These are phyloP conservation scores for Rhodeus uyekii DNA, from an alignment of 2,797 vertebrate genomes.

Conservation along the genomic window DNA sequence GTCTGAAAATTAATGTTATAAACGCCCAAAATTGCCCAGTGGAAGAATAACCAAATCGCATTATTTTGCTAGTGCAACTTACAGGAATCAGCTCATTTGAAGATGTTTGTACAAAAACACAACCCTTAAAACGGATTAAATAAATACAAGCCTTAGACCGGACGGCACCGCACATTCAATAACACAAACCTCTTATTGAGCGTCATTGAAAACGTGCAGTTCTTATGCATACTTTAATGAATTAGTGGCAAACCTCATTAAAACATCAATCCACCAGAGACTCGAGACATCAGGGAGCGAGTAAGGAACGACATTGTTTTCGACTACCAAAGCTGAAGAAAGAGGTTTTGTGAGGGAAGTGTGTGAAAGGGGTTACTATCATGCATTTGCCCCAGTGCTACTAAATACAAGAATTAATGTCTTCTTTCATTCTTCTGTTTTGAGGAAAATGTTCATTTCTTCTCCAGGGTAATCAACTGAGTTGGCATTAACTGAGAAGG, in stretches of 20 bases:
- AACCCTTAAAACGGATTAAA: neutral
- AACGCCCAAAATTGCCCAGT: neutral
- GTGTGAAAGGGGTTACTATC: neutral
- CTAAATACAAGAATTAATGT: neutral
- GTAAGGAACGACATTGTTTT: neutral
- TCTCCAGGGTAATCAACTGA: constrained; percentile 14
- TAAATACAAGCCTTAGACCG: too few species aligned
- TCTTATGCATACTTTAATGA: neutral
- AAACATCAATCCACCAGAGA: constrained; percentile 7
- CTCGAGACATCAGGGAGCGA: neutral
- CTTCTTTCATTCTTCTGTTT: constrained; percentile 3
- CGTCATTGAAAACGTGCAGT: neutral
- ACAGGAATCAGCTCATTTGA: neutral
- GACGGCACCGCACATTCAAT: neutral
- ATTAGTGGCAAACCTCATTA: constrained; percentile 4
- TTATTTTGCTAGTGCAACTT: neutral
- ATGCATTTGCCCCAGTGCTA: neutral
- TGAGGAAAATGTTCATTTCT: neutral
- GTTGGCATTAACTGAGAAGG: neutral
- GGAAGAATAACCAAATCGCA: neutral
- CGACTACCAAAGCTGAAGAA: neutral
- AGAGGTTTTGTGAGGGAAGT: neutral
- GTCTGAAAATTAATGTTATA: neutral
- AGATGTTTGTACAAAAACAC: neutral
- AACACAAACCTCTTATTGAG: neutral